Evolutionary conservation across 2,797 vertebrate genomes (phyloP).

Genomic region (Sebastes diploproa): DNA sequence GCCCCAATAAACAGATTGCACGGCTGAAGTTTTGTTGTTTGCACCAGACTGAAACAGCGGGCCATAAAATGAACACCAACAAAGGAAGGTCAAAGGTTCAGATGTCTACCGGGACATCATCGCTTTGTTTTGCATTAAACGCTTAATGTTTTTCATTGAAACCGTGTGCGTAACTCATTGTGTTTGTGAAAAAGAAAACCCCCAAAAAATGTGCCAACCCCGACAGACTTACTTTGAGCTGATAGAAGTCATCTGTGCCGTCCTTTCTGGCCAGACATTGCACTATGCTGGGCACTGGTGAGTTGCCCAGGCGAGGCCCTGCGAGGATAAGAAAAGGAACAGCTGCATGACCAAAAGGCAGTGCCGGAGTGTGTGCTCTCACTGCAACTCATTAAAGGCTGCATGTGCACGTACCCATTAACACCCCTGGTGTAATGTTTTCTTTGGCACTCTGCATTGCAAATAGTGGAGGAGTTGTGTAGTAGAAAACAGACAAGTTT

Average conservation of each 20-base stretch:
- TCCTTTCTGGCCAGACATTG: constrained; percentile 99
- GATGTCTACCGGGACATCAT: constrained; percentile 13
- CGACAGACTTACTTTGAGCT: constrained; percentile 91
- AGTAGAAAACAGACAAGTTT: constrained; percentile 18
- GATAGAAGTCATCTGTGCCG: constrained; percentile 99
- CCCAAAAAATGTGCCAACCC: neutral
- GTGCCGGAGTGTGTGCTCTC: constrained; percentile 61
- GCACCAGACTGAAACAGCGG: constrained; percentile 46
- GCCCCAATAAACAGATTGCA: constrained; percentile 64
- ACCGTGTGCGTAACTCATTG: neutral
- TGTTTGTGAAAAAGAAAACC: neutral
- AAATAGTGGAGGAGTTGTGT: constrained; percentile 32
- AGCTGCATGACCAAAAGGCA: constrained; percentile 81
- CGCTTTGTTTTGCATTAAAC: constrained; percentile 26
- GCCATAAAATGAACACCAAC: constrained; percentile 59
- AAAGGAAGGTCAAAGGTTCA: constrained; percentile 73
- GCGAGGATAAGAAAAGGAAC: constrained; percentile 63
- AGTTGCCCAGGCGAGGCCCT: constrained; percentile 98
- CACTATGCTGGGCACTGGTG: constrained; percentile 98
- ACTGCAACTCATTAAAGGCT: constrained; percentile 61
- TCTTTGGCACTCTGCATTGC: constrained; percentile 60
- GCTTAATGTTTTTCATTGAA: neutral
- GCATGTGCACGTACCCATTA: constrained; percentile 58
- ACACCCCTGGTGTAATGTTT: constrained; percentile 66
- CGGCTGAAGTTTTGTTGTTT: constrained; percentile 39